A percentile compares a stretch with the other conserved stretches of the same genome.
Evolutionary conservation across 2,797 vertebrate species (phyloP).

Genomic region (Toxotes lorentzi): DNA sequence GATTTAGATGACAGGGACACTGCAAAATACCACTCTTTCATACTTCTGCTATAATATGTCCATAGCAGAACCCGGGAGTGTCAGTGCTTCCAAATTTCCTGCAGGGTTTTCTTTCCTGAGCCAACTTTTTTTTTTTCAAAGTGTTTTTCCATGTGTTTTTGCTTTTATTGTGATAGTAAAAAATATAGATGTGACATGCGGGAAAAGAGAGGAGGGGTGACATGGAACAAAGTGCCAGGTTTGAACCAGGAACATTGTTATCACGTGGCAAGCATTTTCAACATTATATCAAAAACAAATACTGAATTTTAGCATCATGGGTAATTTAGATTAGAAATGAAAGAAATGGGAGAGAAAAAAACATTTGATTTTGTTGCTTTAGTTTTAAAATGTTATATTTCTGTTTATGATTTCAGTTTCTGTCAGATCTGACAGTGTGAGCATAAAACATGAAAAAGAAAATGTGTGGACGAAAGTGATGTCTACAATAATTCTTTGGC

Average conservation of each 20-base stretch:
- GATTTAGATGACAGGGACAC: conserved; percentile 25
- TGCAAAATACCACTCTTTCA: conserved; percentile 19
- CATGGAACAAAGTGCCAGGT: neutral
- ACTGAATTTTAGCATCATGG: neutral
- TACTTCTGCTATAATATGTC: neutral
- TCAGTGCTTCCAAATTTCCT: neutral
- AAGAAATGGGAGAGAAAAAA: neutral
- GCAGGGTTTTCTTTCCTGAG: neutral
- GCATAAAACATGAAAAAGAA: neutral
- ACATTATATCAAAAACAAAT: neutral
- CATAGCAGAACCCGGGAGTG: neutral
- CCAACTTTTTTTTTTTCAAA: neutral
- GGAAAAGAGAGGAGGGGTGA: neutral
- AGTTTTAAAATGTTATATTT: neutral
- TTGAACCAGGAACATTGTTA: too few species aligned
- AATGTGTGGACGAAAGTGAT: neutral
- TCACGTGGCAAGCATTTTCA: neutral
- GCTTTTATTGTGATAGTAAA: neutral
- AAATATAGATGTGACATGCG: neutral
- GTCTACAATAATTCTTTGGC: neutral
- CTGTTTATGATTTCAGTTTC: neutral
- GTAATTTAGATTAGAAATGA: neutral
- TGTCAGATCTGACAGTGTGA: neutral
- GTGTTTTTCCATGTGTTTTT: neutral
- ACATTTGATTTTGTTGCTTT: neutral